Percentiles rank a stretch among this genome's conserved stretches.
Conservation (phyloP, 1,140 invertebrate genomes). For the Habropoda laboriosa region DNA sequence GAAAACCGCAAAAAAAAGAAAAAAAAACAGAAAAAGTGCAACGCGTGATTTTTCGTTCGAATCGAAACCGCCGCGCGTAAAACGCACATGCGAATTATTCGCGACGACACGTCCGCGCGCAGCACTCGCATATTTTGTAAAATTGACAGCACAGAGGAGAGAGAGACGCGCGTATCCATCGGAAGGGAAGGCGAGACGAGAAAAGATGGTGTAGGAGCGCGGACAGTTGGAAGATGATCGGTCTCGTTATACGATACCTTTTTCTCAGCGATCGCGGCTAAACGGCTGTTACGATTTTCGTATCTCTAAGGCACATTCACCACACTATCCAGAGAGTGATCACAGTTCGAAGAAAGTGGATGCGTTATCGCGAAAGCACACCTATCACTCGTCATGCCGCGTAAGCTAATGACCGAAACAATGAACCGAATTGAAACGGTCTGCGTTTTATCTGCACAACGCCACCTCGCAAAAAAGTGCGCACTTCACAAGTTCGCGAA, state of each 20-base stretch:
- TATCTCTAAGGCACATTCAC: conserved; percentile 62
- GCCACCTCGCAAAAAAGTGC: conserved; percentile 64
- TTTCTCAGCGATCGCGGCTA: conserved; percentile 27
- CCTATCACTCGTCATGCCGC: conserved; percentile 68
- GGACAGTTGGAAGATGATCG: not conserved
- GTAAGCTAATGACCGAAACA: conserved; percentile 71
- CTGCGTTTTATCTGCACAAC: conserved; percentile 64
- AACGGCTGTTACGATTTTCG: conserved; percentile 24
- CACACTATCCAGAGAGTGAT: conserved; percentile 53
- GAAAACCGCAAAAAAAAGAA: no score
- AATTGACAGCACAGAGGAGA: not conserved
- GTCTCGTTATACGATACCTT: conserved; percentile 45
- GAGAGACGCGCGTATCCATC: no score
- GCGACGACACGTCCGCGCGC: not conserved
- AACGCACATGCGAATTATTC: not conserved
- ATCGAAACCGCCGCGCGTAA: no score
- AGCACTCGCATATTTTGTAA: not conserved
- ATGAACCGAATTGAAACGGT: conserved; percentile 62
- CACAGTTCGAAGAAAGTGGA: conserved; percentile 60
- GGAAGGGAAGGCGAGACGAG: no score
- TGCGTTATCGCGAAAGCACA: conserved; percentile 65
- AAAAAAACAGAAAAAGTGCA: no score
- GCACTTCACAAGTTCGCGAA: conserved; percentile 57
- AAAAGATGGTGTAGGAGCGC: no score
- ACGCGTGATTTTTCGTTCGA: no score